Base-by-base conservation (phyloP, 1,140 invertebrate genomes). In the Phymorhynchus buccinoides region DNA sequence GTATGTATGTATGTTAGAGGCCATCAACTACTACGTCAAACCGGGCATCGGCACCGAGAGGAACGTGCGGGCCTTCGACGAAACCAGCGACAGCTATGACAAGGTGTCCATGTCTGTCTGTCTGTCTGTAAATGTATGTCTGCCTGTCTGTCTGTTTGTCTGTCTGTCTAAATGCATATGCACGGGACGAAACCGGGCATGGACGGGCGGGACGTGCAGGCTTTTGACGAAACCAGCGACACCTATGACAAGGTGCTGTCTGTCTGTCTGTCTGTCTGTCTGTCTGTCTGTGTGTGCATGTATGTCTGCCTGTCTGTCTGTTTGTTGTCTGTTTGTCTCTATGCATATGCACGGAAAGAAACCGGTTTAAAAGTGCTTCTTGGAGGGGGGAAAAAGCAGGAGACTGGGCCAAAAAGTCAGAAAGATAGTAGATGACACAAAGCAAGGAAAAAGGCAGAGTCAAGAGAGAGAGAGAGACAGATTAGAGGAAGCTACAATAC, bases 31-130 rank as follows among this genome's bases (percentile, higher is more conserved):
- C n/a, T n/a, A n/a, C n/a, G n/a, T n/a, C n/a, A n/a, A n/a, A n/a
- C n/a, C n/a, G n/a, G n/a, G n/a, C n/a, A 66, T 27, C 4, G n/a
- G 56, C 32, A 66, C n/a, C 12, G 37, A 68, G 32, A 30, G 35
- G 2, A 66, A 56, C 37, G 62, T 82, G 30, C 22, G 39, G 32
- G 35, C 37, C 16, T 82, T 68, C 52, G 37, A 66, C 37, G 18
- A 39, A 37, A 82, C 80, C 35, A 30, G 80, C 56, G 35, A 68
- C 56, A 82, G 39, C 18, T 82, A 82, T 68, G 80, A 82, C 44
- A 48, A 0, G 56, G n/a, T n/a, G n/a, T n/a, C 22, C 22, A 27
- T 14, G 4, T 12, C n/a, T 62, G 4, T 27, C 4, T 4, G 6
- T 22, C 6, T 12, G 12, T 62, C 56, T 18, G 12, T 1, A 27